These are phyloP conservation scores for Mustela nigripes DNA, from an alignment of 2,113 vertebrate species.

Conservation along the genomic window DNA sequence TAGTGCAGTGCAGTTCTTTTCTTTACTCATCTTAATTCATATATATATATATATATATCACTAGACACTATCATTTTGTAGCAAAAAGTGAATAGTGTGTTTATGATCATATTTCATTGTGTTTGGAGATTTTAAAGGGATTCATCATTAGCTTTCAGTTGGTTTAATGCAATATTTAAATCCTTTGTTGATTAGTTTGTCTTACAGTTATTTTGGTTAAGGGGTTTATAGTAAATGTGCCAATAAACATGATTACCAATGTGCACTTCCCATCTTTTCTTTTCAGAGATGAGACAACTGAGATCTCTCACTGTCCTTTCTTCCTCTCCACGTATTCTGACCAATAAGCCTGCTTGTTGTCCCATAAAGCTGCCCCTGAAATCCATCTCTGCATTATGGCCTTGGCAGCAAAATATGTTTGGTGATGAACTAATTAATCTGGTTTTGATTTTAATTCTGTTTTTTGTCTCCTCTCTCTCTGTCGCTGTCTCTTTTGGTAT, in stretches of 20 bases:
- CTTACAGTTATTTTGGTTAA: conserved; percentile 36
- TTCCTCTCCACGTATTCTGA: background rate
- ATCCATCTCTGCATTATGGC: background rate
- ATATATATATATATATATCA: background rate
- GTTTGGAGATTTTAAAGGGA: conserved; percentile 20
- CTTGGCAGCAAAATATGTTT: background rate
- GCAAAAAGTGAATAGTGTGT: background rate
- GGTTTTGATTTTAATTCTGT: background rate
- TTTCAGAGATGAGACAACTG: background rate
- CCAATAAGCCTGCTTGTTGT: background rate
- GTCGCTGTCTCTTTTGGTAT: background rate
- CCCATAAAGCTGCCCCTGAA: background rate
- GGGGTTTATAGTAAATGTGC: background rate
- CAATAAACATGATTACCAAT: background rate
- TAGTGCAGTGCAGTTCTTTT: background rate
- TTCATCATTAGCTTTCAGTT: conserved; percentile 41
- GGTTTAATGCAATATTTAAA: conserved; percentile 40
- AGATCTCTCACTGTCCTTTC: background rate
- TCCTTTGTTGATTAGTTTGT: conserved; percentile 43
- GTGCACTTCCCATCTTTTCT: background rate
- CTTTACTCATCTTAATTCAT: conserved; percentile 50
- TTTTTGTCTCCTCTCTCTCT: background rate
- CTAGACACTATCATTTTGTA: background rate
- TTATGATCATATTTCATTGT: conserved; percentile 37
- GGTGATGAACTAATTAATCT: background rate